phyloP scores from a whole-genome alignment of 92 coral and sea anemone species.

The Bergia sp. region DNA sequence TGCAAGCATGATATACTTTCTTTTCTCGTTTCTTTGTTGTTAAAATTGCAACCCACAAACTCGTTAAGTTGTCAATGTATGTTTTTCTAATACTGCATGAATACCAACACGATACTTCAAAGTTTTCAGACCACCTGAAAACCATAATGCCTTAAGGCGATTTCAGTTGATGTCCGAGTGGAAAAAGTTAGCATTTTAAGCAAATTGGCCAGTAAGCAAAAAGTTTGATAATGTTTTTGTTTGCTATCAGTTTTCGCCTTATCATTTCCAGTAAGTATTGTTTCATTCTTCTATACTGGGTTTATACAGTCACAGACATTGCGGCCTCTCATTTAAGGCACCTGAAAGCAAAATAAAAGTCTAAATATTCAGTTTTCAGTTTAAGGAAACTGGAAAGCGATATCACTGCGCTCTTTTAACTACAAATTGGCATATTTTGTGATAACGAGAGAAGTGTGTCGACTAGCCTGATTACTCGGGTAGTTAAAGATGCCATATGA shows the following conservation, averaged over 20 bases:
- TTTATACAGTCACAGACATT: too few species aligned
- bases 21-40: not conserved
- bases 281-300: not conserved
- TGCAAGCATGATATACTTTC: not conserved
- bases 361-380: not conserved
- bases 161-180: not conserved
- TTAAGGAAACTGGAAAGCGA: not conserved
- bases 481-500: not conserved
- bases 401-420: not conserved
- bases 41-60: not conserved
- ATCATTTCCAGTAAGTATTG: not conserved
- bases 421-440: not conserved
- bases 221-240: not conserved
- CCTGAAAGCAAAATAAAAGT: too few species aligned
- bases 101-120: conserved; percentile 1
- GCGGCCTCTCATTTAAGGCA: not conserved
- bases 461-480: not conserved
- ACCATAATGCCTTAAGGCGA: not conserved
- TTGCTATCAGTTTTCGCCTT: conserved; percentile 4
- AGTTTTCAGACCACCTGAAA: not conserved
- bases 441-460: not conserved
- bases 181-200: not conserved
- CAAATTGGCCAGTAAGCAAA: conserved; percentile 11
- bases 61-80: conserved; percentile 11
- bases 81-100: not conserved